Evolutionary conservation across 2,888 invertebrate species (phyloP), one percentile per base, ranked within the genome.

Genomic region (Cyclophora punctaria): DNA sequence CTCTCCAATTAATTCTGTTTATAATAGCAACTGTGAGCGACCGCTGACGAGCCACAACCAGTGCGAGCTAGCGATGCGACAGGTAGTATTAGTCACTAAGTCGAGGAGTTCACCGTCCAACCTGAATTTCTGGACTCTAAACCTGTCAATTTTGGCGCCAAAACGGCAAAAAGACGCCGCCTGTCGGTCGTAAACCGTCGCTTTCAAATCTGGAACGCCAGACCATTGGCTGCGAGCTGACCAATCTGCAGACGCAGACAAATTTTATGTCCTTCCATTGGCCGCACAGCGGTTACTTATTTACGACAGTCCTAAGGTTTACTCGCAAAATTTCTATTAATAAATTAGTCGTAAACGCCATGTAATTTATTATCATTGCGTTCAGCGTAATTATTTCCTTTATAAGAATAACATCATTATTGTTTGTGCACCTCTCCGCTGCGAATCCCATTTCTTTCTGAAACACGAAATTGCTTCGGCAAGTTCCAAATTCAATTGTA

Each of bases 241-340:
- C 87, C 86, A 86, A 87, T 84, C 75, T 67, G 67, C 71, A 65
- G 64, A 68, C 73, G 69, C 74, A 73, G 78, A 76, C 78, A 73
- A 78, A 82, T 81, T 85, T 87, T 79, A 87, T 75, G 74, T 74
- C 64, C 69, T 54, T 58, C 75, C 78, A 83, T 85, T 84, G 85
- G 85, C 69, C 73, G 74, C 71, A 68, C 69, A 71, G 82, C 73
- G 80, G 80, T 83, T 74, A 78, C 80, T 79, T 80, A 80, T 86
- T 86, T 86, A 87, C 84, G 87, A 85, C 78, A 71, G 71, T 75
- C 74, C 80, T 80, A 78, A 86, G 85, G 84, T 82, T 82, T 73
- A 77, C 79, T 80, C 81, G 86, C 86, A 71, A 88, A 87, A 83
- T 81, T 86, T 86, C 87, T 88, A 87, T 85, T 87, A 87, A 84